Percentiles rank a stretch among this genome's conserved stretches.
Conservation (phyloP, 2,888 invertebrate species). For the Drosophila sordidula region DNA sequence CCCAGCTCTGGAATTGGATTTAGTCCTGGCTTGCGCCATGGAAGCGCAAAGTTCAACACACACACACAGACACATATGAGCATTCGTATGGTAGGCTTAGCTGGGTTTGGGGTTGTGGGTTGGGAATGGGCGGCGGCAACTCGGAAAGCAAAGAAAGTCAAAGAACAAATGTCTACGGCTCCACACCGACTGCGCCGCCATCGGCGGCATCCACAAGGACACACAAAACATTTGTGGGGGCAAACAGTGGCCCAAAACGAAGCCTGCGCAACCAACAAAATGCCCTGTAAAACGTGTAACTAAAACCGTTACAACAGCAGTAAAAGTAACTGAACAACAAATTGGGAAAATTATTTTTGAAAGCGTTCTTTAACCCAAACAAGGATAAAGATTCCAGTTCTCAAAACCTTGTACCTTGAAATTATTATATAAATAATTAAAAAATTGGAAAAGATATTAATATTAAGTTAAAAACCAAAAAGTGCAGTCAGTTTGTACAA, state of each 20-base stretch:
- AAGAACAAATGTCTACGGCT: conserved; percentile 76
- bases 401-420: no score
- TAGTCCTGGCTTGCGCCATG: conserved; percentile 36
- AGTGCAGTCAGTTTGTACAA: no score
- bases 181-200: conserved; percentile 34
- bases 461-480: no score
- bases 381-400: no score
- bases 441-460: no score
- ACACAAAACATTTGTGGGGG: conserved; percentile 46
- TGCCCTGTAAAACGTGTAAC: conserved; percentile 18
- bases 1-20: conserved; percentile 38
- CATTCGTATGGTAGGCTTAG: conserved; percentile 1
- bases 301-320: no score
- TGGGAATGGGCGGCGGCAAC: conserved; percentile 24
- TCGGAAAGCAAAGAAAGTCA: conserved; percentile 77
- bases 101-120: neutral
- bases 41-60: conserved; percentile 31
- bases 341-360: no score
- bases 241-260: conserved; percentile 11
- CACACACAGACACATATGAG: conserved; percentile 17
- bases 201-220: conserved; percentile 36
- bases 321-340: no score
- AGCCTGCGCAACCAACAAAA: neutral
- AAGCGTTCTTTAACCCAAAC: no score
- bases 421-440: no score